Evolutionary conservation across 2,113 vertebrate genomes (phyloP).

Genomic region (Spea bombifrons): DNA sequence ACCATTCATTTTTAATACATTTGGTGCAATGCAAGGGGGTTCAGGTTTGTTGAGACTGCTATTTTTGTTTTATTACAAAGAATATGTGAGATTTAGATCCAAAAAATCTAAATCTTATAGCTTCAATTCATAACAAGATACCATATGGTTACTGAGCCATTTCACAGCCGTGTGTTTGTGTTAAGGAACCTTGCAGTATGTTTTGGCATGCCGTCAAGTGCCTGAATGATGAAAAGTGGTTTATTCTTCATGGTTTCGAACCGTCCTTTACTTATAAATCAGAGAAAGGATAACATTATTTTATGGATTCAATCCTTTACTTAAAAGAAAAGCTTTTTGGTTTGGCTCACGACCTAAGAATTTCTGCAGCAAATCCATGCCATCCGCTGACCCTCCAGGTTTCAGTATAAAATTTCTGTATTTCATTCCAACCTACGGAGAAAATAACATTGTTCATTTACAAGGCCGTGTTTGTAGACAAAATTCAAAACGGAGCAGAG

Average conservation of each 20-base stretch:
- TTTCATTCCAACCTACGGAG: conserved; percentile 81
- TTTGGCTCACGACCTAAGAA: conserved; percentile 82
- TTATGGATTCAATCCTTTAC: conserved; percentile 77
- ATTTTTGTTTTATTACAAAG: too few species aligned
- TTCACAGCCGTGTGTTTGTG: not conserved
- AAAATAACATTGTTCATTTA: conserved; percentile 51
- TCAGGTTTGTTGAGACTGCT: too few species aligned
- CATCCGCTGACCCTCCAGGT: conserved; percentile 85
- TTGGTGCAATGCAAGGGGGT: too few species aligned
- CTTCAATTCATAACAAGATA: not conserved
- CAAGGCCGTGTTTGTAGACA: not conserved
- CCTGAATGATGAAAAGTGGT: not conserved
- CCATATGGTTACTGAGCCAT: not conserved
- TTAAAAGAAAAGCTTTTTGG: conserved; percentile 84
- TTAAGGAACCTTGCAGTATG: not conserved
- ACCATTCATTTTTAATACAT: too few species aligned
- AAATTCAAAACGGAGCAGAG: not conserved
- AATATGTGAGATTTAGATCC: too few species aligned
- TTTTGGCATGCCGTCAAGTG: conserved; percentile 26
- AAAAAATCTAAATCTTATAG: too few species aligned
- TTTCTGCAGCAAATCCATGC: conserved; percentile 83
- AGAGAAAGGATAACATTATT: conserved; percentile 43
- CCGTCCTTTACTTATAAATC: conserved; percentile 44
- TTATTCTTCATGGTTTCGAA: conserved; percentile 35
- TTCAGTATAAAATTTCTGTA: conserved; percentile 88